These are phyloP conservation scores for Oreotrochilus melanogaster DNA, from an alignment of 2,113 vertebrate species.

Conservation along the genomic window DNA sequence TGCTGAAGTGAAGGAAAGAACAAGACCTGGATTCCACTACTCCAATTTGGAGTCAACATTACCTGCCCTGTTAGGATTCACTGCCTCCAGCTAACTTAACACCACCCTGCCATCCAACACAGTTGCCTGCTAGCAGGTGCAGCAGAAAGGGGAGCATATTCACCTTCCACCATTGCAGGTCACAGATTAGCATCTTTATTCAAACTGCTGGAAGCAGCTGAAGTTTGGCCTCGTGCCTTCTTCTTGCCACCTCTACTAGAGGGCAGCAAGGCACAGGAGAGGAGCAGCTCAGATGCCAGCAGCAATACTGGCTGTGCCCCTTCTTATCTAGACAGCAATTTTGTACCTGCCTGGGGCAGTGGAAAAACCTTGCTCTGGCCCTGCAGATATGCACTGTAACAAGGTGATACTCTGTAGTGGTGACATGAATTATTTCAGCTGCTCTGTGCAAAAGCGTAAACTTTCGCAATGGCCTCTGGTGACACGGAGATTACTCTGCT, in stretches of 20 bases:
- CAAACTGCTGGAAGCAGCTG: not conserved
- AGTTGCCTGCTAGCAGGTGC: not conserved
- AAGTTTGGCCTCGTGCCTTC: not conserved
- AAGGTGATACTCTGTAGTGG: not conserved
- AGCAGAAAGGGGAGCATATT: not conserved
- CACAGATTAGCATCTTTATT: not conserved
- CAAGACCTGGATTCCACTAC: not conserved
- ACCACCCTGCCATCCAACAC: not conserved
- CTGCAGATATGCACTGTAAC: not conserved
- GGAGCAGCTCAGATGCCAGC: not conserved
- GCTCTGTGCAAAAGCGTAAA: not conserved
- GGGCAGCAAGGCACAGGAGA: not conserved
- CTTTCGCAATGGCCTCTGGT: not conserved
- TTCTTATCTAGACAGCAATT: not conserved
- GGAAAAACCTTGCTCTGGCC: slow-evolving; percentile 8
- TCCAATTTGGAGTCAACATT: not conserved
- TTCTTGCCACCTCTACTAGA: not conserved
- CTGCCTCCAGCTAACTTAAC: not conserved
- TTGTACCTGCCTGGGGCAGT: slow-evolving; percentile 30
- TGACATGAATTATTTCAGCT: not conserved
- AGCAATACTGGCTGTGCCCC: not conserved
- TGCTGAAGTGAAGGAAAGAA: not conserved
- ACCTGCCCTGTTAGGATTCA: not conserved
- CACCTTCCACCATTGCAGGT: not conserved
- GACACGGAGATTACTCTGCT: not conserved